Evolutionary conservation across 2,888 invertebrate species (phyloP).

Genomic region (Zaprionus obscuricornis): DNA sequence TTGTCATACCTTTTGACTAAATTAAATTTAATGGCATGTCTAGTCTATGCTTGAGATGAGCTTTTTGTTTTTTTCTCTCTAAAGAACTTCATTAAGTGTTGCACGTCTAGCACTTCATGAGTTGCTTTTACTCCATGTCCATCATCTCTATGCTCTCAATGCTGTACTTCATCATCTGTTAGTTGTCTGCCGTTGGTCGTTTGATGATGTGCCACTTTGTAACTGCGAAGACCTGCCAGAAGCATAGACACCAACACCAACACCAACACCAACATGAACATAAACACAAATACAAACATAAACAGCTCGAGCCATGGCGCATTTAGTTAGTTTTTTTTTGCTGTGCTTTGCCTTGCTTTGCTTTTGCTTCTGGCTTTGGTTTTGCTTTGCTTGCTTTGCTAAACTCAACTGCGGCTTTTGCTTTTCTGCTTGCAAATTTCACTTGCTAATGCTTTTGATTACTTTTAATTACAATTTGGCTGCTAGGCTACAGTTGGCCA

Average conservation of each 20-base stretch:
- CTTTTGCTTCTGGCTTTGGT: not conserved
- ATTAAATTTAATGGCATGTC: constrained; percentile 59
- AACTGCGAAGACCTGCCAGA: constrained; percentile 22
- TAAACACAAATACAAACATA: not conserved
- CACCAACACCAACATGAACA: too few relatives aligned
- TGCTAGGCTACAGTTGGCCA: constrained; percentile 62
- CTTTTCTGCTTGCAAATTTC: constrained; percentile 51
- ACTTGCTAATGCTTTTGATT: constrained; percentile 73
- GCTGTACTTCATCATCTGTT: constrained; percentile 24
- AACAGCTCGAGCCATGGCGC: too few relatives aligned
- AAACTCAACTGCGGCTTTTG: constrained; percentile 28
- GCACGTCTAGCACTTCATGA: constrained; percentile 12
- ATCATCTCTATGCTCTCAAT: constrained; percentile 19
- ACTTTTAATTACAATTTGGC: constrained; percentile 75
- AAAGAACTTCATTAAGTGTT: constrained; percentile 64
- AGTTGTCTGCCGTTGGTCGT: constrained; percentile 19
- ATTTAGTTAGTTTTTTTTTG: constrained; percentile 5
- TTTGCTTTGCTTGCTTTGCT: constrained; percentile 6
- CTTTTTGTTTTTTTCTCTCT: constrained; percentile 37
- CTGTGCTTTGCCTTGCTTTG: not conserved
- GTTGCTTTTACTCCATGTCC: not conserved
- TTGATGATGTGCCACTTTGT: constrained; percentile 50
- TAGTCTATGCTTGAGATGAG: too few relatives aligned
- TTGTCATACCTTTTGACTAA: constrained; percentile 57
- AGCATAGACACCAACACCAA: not conserved